Evolutionary conservation across 2,113 vertebrate species (phyloP).

Genomic region (Menidia beryllina): DNA sequence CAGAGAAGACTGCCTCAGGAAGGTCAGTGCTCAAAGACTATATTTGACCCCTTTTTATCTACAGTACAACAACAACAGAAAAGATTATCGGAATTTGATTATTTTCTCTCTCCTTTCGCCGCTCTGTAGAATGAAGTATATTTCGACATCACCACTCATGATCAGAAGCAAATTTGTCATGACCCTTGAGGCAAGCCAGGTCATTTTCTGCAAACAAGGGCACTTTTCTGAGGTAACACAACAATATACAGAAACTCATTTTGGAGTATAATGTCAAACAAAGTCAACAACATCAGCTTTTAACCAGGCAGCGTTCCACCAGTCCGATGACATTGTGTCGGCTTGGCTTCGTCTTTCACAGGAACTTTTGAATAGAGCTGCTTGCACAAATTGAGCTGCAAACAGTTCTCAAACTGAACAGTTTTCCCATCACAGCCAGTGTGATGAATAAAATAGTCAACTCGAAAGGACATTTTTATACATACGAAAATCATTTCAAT

Average conservation of each 20-base stretch:
- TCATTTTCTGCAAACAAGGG: slow-evolving; percentile 49
- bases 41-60: slow-evolving; percentile 27
- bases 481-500: background rate
- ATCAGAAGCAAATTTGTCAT: slow-evolving; percentile 40
- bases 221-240: slow-evolving; percentile 45
- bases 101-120: slow-evolving; percentile 3
- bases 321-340: slow-evolving; percentile 34
- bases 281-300: slow-evolving; percentile 49
- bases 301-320: slow-evolving; percentile 40
- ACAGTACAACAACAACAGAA: slow-evolving; percentile 18
- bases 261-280: slow-evolving; percentile 61
- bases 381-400: slow-evolving; percentile 29
- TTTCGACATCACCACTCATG: slow-evolving; percentile 38
- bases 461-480: too few species aligned
- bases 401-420: slow-evolving; percentile 23
- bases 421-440: background rate
- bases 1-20: slow-evolving; percentile 2
- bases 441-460: slow-evolving; percentile 5
- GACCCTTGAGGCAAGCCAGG: slow-evolving; percentile 32
- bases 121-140: slow-evolving; percentile 19
- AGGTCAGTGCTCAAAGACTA: slow-evolving; percentile 20
- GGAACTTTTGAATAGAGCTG: slow-evolving; percentile 18
- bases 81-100: slow-evolving; percentile 38
- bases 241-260: slow-evolving; percentile 56
- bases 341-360: slow-evolving; percentile 28